Evolutionary conservation across 2,113 vertebrate species (phyloP), one percentile per base, ranked within the genome.

Genomic region (Notiomystis cincta): DNA sequence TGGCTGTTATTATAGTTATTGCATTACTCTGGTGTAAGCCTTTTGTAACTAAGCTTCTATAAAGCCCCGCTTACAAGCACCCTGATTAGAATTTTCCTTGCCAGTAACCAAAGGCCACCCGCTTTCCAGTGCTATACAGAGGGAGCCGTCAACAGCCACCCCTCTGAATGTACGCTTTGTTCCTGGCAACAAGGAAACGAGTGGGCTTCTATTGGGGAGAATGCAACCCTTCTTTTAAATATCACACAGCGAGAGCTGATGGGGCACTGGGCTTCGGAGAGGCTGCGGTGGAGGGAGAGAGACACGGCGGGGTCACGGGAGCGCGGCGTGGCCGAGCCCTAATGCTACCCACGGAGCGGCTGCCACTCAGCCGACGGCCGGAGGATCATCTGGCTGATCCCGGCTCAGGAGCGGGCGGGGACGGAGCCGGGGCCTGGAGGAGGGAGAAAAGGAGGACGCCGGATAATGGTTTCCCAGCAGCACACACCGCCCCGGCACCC

Each of bases 161-260:
- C 97, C 88, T 95, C 96, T 98, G 97, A 98, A 98, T 98, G 98
- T 97, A 90, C 85, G 98, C 98, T 98, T 98, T 98, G 98, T 98
- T 98, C 97, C 92, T 92, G 97, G 97, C 97, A 97, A 97, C 97
- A 96, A 97, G 97, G 97, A 97, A 97, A 97, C 96, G 97, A 97
- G 98, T 96, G 97, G 97, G 97, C 97, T 97, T 98, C 97, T 97
- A 91, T 91, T 95, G 82, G 97, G 97, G 97, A 96, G 97, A 98
- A 98, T 96, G 97, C 98, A 98, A 97, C 97, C 98, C 97, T 98
- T 98, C 98, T 98, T 98, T 98, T 97, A 97, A 98, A 98, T 96
- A 96, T 98, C 96, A 87, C 95, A 64, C 91, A 96, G 97, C 83
- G 83, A 94, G 82, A 92, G 94, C 93, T 93, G 95, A 81, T 96